Evolutionary conservation across 1,140 invertebrate species (phyloP).

Genomic region (Oncopeltus fasciatus): DNA sequence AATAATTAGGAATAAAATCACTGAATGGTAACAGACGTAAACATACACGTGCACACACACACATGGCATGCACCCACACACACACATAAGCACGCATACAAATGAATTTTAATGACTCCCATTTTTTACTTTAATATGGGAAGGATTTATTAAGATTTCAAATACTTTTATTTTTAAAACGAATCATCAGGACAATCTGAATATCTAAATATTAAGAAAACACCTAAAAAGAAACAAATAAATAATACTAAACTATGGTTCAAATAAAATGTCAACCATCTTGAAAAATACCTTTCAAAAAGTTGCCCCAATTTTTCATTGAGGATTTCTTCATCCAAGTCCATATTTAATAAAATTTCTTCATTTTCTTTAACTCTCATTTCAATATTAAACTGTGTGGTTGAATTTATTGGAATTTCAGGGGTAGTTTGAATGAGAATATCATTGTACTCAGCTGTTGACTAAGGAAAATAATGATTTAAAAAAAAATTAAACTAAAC

Average conservation of each 20-base stretch:
- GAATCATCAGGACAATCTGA: neutral
- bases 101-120: too few relatives aligned
- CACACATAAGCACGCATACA: too few relatives aligned
- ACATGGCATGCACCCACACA: too few relatives aligned
- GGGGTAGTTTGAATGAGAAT: conserved; percentile 43
- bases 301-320: conserved; percentile 2
- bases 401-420: conserved; percentile 44
- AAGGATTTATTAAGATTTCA: neutral
- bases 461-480: neutral
- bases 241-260: neutral
- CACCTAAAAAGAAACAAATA: neutral
- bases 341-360: neutral
- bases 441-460: neutral
- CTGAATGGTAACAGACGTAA: too few relatives aligned
- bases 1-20: too few relatives aligned
- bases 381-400: conserved; percentile 42
- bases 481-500: neutral
- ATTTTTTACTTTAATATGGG: neutral
- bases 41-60: too few relatives aligned
- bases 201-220: neutral
- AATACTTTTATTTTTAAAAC: neutral
- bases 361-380: conserved; percentile 17
- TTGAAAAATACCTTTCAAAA: neutral
- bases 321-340: neutral
- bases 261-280: neutral